These are phyloP conservation scores for Pseudachorutes palmiensis DNA, from an alignment of 1,140 invertebrate genomes.

Conservation along the genomic window DNA sequence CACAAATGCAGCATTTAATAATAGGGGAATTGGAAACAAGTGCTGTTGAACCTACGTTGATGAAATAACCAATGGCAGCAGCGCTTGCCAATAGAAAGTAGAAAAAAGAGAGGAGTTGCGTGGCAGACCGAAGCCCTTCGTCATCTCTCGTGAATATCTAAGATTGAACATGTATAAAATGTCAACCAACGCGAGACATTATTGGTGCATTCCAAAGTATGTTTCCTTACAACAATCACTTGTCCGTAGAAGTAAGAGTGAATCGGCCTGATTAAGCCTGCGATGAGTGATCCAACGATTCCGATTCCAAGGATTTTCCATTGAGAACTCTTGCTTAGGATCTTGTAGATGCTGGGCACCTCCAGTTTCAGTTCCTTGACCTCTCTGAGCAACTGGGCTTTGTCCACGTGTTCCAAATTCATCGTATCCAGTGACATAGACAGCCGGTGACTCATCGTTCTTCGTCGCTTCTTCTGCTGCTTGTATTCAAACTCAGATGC, in stretches of 20 bases:
- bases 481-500: background rate
- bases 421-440: background rate
- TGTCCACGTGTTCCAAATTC: slow-evolving; percentile 10
- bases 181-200: too few species aligned
- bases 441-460: slow-evolving; percentile 13
- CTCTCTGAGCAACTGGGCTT: slow-evolving; percentile 22
- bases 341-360: slow-evolving; percentile 41
- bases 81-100: background rate
- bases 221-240: slow-evolving; percentile 61
- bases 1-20: background rate
- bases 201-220: background rate
- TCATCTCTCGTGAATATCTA: too few species aligned
- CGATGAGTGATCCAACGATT: slow-evolving; percentile 56
- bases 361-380: slow-evolving; percentile 25
- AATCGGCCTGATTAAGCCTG: slow-evolving; percentile 62
- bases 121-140: too few species aligned
- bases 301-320: slow-evolving; percentile 60
- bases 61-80: background rate
- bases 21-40: too few species aligned
- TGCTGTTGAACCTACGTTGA: background rate
- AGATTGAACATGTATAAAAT: too few species aligned
- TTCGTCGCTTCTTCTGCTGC: background rate
- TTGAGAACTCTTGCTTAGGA: slow-evolving; percentile 59
- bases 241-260: slow-evolving; percentile 72
- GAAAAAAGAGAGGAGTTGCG: background rate